Evolutionary conservation across 2,113 vertebrate species (phyloP).

Genomic region (Prunella himalayana): DNA sequence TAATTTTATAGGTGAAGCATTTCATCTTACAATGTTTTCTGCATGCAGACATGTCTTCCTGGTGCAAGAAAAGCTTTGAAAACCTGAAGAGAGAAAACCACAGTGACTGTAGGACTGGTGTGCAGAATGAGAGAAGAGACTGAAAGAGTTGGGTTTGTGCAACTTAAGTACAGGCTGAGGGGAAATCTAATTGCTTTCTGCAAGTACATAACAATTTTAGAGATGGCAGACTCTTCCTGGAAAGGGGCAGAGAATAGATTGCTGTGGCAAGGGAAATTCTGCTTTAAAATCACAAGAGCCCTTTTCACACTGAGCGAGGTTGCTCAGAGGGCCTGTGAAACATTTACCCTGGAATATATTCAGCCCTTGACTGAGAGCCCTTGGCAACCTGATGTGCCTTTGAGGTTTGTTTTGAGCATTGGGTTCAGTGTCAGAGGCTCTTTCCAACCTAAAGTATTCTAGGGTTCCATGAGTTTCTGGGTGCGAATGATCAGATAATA

Average conservation of each 20-base stretch:
- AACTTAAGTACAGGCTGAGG: background rate
- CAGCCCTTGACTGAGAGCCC: background rate
- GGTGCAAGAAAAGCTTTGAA: background rate
- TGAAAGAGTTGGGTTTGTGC: rapidly evolving
- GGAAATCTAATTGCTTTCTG: background rate
- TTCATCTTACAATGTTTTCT: background rate
- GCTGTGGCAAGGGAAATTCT: background rate
- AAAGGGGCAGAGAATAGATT: background rate
- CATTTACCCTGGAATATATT: background rate
- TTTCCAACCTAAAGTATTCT: background rate
- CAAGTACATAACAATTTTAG: background rate
- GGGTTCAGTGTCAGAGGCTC: background rate
- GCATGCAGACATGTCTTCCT: background rate
- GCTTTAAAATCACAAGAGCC: background rate
- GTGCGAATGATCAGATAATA: background rate
- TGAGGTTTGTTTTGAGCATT: background rate
- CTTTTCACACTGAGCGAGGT: background rate
- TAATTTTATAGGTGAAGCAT: background rate
- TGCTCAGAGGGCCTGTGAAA: background rate
- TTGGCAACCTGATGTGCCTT: background rate
- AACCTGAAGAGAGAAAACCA: background rate
- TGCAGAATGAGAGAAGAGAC: rapidly evolving
- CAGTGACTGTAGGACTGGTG: background rate
- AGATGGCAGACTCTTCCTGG: background rate
- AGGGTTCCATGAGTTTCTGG: background rate